Conservation (phyloP, 2,888 invertebrate genomes). For the Dicyrtomina minuta region DNA sequence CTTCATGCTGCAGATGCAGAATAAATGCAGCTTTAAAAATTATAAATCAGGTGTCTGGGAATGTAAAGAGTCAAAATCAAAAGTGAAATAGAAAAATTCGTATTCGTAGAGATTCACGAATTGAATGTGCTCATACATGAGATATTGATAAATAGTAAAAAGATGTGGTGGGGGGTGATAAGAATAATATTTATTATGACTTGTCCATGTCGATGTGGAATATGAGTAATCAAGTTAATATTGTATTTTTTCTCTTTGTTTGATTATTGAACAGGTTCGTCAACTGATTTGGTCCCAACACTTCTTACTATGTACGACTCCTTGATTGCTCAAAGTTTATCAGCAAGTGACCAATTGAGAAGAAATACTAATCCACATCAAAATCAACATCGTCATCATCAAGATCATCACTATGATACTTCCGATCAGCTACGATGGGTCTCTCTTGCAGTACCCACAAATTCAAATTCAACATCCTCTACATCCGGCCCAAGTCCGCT, state of each 20-base stretch:
- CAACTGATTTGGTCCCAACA: conserved; percentile 77
- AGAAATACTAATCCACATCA: conserved; percentile 14
- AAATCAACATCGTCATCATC: conserved; percentile 5
- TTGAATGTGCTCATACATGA: background rate
- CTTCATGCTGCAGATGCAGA: too few relatives aligned
- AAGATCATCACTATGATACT: conserved; percentile 23
- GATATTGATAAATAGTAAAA: background rate
- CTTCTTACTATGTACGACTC: conserved; percentile 85
- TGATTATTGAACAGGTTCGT: conserved; percentile 70
- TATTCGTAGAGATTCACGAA: too few relatives aligned
- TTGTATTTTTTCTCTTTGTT: conserved; percentile 30
- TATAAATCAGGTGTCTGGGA: too few relatives aligned
- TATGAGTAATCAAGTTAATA: conserved; percentile 9
- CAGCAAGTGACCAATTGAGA: conserved; percentile 18
- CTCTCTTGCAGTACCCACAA: background rate
- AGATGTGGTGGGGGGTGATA: conserved; percentile 9
- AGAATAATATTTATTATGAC: conserved; percentile 17
- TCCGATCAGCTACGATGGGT: conserved; percentile 32
- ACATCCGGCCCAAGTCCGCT: background rate
- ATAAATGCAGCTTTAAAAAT: too few relatives aligned
- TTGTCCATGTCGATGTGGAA: background rate
- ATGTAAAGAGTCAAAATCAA: too few relatives aligned
- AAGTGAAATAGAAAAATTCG: too few relatives aligned
- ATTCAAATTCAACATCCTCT: background rate
- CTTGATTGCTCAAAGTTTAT: conserved; percentile 59